These are phyloP conservation scores for Harlomillsia oculata DNA, from an alignment of 1,140 invertebrate genomes.

Conservation along the genomic window DNA sequence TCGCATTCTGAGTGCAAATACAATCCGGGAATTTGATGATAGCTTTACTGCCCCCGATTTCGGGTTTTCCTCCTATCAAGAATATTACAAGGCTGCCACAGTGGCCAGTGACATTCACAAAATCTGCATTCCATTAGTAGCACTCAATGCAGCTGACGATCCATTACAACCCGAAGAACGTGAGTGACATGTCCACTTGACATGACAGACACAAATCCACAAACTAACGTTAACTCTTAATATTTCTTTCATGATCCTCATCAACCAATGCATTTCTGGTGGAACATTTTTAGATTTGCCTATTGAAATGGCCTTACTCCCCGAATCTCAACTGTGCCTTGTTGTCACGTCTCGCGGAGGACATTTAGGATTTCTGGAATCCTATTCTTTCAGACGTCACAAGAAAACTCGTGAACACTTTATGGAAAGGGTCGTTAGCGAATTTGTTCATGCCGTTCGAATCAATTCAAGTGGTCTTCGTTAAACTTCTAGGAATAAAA, in stretches of 20 bases:
- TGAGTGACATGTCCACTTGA: neutral
- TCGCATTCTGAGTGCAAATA: constrained; percentile 21
- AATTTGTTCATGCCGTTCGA: constrained; percentile 22
- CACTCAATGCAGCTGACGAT: constrained; percentile 26
- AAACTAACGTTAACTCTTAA: neutral
- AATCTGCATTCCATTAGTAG: constrained; percentile 28
- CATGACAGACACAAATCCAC: neutral
- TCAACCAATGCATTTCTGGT: neutral
- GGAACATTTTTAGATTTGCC: constrained; percentile 20
- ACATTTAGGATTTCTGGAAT: constrained; percentile 38
- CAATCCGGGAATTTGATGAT: constrained; percentile 27
- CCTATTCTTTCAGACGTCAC: constrained; percentile 9
- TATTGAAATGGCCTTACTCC: constrained; percentile 10
- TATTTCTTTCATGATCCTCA: neutral
- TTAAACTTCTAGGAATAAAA: no score
- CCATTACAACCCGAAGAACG: constrained; percentile 24
- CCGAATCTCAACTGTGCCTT: constrained; percentile 16
- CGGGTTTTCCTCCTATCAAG: constrained; percentile 16
- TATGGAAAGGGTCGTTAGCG: constrained; percentile 25
- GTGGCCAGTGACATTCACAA: constrained; percentile 19
- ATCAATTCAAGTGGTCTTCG: no score
- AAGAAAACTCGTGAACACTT: constrained; percentile 23
- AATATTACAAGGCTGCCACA: constrained; percentile 19
- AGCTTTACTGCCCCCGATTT: constrained; percentile 32
- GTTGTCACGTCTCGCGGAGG: constrained; percentile 25